These are phyloP conservation scores for Enoplosus armatus DNA, from an alignment of 2,797 vertebrate species.

Conservation along the genomic window DNA sequence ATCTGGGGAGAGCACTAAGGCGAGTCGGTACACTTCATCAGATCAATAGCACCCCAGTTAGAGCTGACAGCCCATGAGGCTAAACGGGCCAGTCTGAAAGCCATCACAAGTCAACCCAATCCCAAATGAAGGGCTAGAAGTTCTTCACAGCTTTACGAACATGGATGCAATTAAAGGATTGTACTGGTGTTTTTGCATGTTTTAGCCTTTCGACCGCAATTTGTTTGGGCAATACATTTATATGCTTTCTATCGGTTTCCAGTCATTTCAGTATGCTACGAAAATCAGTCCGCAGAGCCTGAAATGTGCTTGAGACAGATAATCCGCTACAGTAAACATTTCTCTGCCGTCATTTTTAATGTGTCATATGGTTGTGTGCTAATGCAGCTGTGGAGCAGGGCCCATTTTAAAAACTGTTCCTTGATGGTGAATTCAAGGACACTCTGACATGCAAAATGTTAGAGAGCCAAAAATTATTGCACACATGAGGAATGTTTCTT, in stretches of 20 bases:
- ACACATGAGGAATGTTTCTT: background rate
- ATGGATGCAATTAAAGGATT: background rate
- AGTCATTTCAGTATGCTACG: background rate
- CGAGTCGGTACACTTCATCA: conserved; percentile 38
- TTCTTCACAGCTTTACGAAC: background rate
- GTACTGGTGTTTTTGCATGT: background rate
- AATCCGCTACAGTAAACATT: background rate
- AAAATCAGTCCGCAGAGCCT: background rate
- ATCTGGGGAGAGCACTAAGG: conserved; percentile 53
- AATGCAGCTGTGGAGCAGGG: conserved; percentile 2
- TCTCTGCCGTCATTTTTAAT: background rate
- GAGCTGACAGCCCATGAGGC: conserved; percentile 44
- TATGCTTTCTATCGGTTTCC: background rate
- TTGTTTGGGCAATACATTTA: background rate
- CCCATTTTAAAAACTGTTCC: conserved; percentile 20
- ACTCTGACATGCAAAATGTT: background rate
- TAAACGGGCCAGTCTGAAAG: conserved; percentile 36
- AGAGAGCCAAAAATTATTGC: background rate
- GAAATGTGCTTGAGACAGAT: background rate
- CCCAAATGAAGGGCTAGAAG: conserved; percentile 22
- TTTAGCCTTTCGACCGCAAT: conserved; percentile 22
- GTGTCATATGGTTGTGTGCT: background rate
- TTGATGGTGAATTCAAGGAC: conserved; percentile 18
- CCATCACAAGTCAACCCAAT: conserved; percentile 16
- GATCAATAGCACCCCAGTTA: conserved; percentile 48